A percentile compares a stretch with the other conserved stretches of the same genome.
Conservation (phyloP, 2,888 invertebrate genomes). For the Lasioglossum oenotherae region DNA sequence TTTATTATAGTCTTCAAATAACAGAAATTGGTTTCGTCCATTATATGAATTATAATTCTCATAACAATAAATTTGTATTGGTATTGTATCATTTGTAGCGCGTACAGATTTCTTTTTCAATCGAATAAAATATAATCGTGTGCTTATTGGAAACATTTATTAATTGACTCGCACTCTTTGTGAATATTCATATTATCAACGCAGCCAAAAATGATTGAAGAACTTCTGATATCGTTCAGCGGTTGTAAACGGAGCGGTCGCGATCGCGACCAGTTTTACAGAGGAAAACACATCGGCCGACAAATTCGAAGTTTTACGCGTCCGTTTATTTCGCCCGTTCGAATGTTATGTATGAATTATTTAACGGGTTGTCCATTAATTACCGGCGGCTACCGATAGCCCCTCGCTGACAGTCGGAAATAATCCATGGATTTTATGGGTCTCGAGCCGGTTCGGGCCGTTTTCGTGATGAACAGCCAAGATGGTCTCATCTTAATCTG, state of each 20-base stretch:
- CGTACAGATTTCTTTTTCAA: neutral
- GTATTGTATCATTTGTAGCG: neutral
- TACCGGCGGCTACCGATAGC: slow-evolving; percentile 49
- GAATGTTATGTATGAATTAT: slow-evolving; percentile 63
- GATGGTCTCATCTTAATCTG: neutral
- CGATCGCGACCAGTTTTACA: slow-evolving; percentile 40
- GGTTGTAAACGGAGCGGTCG: slow-evolving; percentile 26
- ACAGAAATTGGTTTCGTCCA: neutral
- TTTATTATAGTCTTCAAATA: neutral
- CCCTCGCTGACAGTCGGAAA: slow-evolving; percentile 53
- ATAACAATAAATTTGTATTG: neutral
- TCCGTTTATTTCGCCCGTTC: slow-evolving; percentile 49
- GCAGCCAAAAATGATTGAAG: neutral
- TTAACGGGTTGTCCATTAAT: slow-evolving; percentile 62
- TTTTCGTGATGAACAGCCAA: slow-evolving; percentile 6
- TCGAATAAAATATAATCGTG: neutral
- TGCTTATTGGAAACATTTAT: neutral
- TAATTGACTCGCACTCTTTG: neutral
- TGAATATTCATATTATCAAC: neutral
- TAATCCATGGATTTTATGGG: slow-evolving; percentile 62
- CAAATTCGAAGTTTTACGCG: slow-evolving; percentile 55
- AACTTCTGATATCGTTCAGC: neutral
- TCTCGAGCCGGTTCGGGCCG: slow-evolving; percentile 17
- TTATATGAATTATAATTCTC: neutral
- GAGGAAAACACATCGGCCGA: slow-evolving; percentile 41